Conservation (phyloP, 2,113 vertebrate species). For the Odocoileus virginianus region DNA sequence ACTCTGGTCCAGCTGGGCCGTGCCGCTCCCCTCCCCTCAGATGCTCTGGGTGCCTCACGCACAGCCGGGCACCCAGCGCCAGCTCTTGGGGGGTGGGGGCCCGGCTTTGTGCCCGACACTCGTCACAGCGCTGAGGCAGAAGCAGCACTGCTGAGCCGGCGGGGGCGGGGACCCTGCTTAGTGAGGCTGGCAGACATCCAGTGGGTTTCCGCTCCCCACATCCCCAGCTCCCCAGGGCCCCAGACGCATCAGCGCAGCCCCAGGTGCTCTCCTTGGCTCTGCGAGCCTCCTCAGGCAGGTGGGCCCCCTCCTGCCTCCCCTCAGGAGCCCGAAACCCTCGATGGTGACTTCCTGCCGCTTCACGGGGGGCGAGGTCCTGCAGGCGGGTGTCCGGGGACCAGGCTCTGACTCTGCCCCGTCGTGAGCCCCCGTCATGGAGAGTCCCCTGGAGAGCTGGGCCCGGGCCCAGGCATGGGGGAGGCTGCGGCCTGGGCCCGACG, state of each 20-base stretch:
- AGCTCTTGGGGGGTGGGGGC: fast-evolving
- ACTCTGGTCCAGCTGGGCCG: background rate
- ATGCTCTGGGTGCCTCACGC: background rate
- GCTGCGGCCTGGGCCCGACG: background rate
- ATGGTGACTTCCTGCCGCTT: background rate
- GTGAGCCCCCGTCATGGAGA: fast-evolving
- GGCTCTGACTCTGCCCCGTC: background rate
- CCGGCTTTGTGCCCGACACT: fast-evolving
- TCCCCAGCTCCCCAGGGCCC: background rate
- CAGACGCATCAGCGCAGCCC: background rate
- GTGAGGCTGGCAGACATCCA: too few species aligned
- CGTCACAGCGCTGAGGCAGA: fast-evolving
- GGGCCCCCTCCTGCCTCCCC: background rate
- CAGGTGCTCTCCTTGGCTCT: fast-evolving
- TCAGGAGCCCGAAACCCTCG: background rate
- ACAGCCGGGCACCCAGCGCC: fast-evolving
- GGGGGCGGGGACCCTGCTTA: fast-evolving
- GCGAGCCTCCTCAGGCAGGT: background rate
- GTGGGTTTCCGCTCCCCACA: background rate
- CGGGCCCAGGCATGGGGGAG: background rate
- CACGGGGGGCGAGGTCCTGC: background rate
- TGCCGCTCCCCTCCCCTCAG: too few species aligned
- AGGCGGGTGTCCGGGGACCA: background rate
- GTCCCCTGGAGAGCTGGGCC: background rate
- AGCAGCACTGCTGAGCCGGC: fast-evolving